Evolutionary conservation across 2,113 vertebrate genomes (phyloP).

Genomic region (Chaetodon auriga): DNA sequence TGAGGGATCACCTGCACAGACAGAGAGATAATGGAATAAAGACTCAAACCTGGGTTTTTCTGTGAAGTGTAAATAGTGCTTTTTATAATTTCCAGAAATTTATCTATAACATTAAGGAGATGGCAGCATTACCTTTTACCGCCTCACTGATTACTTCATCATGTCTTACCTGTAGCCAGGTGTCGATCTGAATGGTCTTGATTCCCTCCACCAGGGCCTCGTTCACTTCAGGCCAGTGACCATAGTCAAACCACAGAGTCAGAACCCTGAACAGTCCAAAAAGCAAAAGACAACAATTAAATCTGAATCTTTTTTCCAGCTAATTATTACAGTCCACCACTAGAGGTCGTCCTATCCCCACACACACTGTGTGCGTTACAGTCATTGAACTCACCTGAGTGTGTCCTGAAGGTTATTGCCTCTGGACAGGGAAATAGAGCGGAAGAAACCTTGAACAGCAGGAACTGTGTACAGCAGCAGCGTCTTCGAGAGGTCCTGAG

Average conservation of each 20-base stretch:
- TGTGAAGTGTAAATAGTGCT: neutral
- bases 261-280: slow-evolving; percentile 87
- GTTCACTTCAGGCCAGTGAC: slow-evolving; percentile 98
- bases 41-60: neutral
- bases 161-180: slow-evolving; percentile 93
- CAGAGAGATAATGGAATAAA: neutral
- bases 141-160: neutral
- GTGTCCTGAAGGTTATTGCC: slow-evolving; percentile 99
- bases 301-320: neutral
- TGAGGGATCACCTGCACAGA: slow-evolving; percentile 94
- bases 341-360: slow-evolving; percentile 66
- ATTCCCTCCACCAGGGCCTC: slow-evolving; percentile 98
- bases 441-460: slow-evolving; percentile 98
- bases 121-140: neutral
- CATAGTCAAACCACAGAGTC: slow-evolving; percentile 99
- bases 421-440: slow-evolving; percentile 96
- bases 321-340: slow-evolving; percentile 48
- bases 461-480: slow-evolving; percentile 96
- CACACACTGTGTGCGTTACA: neutral
- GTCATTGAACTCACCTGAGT: slow-evolving; percentile 86
- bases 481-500: slow-evolving; percentile 95
- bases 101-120: too few species aligned
- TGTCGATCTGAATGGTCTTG: slow-evolving; percentile 99
- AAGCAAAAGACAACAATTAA: neutral
- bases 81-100: too few species aligned